phyloP scores from a whole-genome alignment of 2,888 invertebrate species.

The Sarcophaga rosellei region DNA sequence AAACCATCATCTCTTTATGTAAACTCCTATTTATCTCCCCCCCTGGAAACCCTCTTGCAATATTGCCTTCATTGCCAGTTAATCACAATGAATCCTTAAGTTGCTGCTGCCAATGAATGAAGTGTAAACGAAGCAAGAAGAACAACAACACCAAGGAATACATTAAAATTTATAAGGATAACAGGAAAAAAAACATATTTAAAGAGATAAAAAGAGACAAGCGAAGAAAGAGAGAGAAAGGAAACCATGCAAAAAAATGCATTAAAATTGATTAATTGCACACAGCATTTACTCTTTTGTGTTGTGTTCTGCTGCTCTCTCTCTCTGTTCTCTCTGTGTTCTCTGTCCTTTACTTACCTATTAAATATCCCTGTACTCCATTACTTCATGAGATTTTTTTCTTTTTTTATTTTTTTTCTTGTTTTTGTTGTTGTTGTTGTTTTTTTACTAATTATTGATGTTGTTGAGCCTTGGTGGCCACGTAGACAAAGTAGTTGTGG shows the following conservation, averaged over 20 bases:
- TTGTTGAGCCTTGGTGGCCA: too few species aligned
- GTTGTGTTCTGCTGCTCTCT: background rate
- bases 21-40: too few species aligned
- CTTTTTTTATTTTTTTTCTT: too few species aligned
- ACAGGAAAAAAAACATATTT: background rate
- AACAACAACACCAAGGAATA: background rate
- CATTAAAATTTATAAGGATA: background rate
- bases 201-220: background rate
- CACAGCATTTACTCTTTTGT: background rate
- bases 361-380: too few species aligned
- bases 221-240: background rate
- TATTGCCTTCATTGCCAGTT: too few species aligned
- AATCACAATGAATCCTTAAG: constrained; percentile 11
- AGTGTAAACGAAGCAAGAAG: background rate
- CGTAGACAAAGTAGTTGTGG: too few species aligned
- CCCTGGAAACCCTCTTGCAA: too few species aligned
- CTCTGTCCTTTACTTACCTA: background rate
- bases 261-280: constrained; percentile 34
- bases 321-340: background rate
- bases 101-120: background rate
- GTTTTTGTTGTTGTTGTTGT: too few species aligned
- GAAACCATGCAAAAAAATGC: background rate
- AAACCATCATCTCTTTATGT: background rate
- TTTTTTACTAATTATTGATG: too few species aligned
- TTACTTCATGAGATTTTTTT: too few species aligned